Conservation (phyloP, 2,113 vertebrate genomes). For the Probosciger aterrimus region DNA sequence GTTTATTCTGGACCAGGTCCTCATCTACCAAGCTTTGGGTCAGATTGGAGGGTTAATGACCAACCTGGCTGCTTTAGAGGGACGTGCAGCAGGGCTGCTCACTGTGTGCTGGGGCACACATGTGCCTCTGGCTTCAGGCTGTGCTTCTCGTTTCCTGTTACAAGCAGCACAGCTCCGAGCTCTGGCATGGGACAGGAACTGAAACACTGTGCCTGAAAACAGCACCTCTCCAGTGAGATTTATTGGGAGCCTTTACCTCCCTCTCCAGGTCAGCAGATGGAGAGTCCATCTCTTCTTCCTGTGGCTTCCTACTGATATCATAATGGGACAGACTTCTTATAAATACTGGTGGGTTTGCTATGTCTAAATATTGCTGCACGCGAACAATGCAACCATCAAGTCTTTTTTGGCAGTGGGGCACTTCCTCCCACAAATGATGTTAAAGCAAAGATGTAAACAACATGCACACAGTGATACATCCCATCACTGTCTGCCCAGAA, state of each 20-base stretch:
- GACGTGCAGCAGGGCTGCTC: background rate
- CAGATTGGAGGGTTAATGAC: background rate
- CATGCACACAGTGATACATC: background rate
- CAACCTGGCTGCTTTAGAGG: accelerated
- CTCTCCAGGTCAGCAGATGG: background rate
- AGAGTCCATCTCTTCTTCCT: background rate
- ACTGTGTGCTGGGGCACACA: accelerated
- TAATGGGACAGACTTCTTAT: background rate
- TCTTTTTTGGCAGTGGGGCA: background rate
- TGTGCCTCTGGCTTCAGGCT: background rate
- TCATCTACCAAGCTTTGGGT: background rate
- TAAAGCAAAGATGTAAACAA: background rate
- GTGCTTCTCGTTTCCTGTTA: constrained; percentile 7
- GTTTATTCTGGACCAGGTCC: background rate
- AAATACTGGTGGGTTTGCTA: background rate
- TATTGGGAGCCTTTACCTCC: background rate
- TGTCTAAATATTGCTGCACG: background rate
- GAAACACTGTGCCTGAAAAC: background rate
- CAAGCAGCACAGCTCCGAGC: background rate
- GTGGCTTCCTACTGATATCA: background rate
- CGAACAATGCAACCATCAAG: background rate
- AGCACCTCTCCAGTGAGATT: background rate
- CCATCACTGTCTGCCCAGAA: background rate
- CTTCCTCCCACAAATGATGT: background rate
- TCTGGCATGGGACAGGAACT: background rate